A percentile compares a stretch with the other conserved stretches of the same genome.
Evolutionary conservation across 2,888 invertebrate genomes (phyloP).

Genomic region (Orthosia gothica): DNA sequence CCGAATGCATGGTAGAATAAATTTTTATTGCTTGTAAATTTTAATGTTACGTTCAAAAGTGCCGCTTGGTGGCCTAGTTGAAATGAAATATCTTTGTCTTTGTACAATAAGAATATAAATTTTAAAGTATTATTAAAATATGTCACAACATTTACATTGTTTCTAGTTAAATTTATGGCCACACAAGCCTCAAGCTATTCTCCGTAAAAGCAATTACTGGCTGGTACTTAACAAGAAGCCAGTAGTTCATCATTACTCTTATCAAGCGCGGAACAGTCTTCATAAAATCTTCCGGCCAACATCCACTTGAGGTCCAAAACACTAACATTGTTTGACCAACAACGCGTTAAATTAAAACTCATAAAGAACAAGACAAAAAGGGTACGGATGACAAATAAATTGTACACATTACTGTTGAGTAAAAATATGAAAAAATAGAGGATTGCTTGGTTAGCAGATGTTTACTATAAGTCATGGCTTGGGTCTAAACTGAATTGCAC

Average conservation of each 20-base stretch:
- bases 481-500: background rate
- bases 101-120: background rate
- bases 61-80: too few species aligned
- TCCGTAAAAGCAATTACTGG: conserved; percentile 22
- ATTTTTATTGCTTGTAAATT: too few species aligned
- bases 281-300: conserved; percentile 50
- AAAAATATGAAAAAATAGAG: conserved; percentile 19
- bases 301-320: conserved; percentile 18
- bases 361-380: conserved; percentile 47
- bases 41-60: too few species aligned
- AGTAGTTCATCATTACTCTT: conserved; percentile 29
- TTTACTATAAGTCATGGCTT: background rate
- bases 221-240: conserved; percentile 19
- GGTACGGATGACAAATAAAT: conserved; percentile 54
- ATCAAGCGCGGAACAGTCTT: conserved; percentile 47
- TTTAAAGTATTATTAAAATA: background rate
- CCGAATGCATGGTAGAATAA: too few species aligned
- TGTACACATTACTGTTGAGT: conserved; percentile 29
- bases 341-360: conserved; percentile 62
- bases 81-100: too few species aligned
- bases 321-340: conserved; percentile 51
- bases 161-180: background rate
- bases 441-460: background rate
- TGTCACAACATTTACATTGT: background rate
- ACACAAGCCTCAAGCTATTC: background rate